Evolutionary conservation across 2,113 vertebrate genomes (phyloP).

Genomic region (Vulpes lagopus): DNA sequence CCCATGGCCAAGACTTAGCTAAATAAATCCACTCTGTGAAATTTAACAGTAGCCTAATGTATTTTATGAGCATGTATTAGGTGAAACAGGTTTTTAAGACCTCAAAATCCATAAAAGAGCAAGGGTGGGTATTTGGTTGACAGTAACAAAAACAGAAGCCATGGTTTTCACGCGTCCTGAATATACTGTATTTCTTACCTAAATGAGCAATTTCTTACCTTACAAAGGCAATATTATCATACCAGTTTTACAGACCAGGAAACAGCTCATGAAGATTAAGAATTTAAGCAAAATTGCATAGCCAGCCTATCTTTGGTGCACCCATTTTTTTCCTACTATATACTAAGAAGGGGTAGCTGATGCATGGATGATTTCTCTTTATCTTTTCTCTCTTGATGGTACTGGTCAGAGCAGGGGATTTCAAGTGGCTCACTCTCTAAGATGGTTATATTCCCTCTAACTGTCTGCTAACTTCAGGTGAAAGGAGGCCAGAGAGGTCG

Average conservation of each 20-base stretch:
- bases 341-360: background rate
- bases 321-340: background rate
- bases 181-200: background rate
- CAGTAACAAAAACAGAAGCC: background rate
- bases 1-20: background rate
- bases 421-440: background rate
- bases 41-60: background rate
- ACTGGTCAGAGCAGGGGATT: background rate
- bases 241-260: background rate
- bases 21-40: conserved; percentile 3
- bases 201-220: background rate
- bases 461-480: background rate
- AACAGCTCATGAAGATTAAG: background rate
- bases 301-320: background rate
- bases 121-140: background rate
- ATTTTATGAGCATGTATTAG: background rate
- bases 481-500: background rate
- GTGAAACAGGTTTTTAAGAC: background rate
- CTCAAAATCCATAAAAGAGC: background rate
- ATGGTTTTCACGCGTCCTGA: background rate
- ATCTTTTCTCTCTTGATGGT: background rate
- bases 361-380: background rate
- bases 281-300: background rate
- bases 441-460: background rate
- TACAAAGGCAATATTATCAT: background rate